phyloP scores from a whole-genome alignment of 2,797 vertebrate species.

The Tarsius wallacei region DNA sequence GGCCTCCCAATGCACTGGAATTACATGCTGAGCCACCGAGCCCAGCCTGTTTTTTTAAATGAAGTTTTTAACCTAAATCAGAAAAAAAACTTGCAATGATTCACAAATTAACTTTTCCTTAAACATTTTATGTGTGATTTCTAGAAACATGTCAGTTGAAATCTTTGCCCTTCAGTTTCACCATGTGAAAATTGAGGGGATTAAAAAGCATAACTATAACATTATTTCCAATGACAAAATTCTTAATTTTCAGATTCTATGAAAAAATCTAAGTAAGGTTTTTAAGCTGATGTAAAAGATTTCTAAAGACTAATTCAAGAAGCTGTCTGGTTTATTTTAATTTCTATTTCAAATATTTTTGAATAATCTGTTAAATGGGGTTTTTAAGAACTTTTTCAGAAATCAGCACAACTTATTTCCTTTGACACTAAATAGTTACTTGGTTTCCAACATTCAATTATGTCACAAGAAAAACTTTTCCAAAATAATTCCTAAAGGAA shows the following conservation, averaged over 20 bases:
- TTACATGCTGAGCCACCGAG: too few species aligned
- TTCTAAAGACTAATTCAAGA: slow-evolving; percentile 62
- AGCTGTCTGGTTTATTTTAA: slow-evolving; percentile 66
- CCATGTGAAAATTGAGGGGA: slow-evolving; percentile 38
- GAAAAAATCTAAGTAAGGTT: slow-evolving; percentile 4
- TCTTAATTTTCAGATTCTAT: slow-evolving; percentile 45
- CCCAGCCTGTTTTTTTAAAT: background rate
- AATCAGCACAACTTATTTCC: slow-evolving; percentile 58
- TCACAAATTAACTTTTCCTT: slow-evolving; percentile 59
- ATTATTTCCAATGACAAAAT: slow-evolving; percentile 61
- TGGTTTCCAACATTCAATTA: slow-evolving; percentile 70
- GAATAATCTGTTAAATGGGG: slow-evolving; percentile 55
- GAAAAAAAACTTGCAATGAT: slow-evolving; percentile 48
- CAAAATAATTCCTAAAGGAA: slow-evolving; percentile 1
- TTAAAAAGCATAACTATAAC: slow-evolving; percentile 56
- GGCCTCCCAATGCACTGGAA: too few species aligned
- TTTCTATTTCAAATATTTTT: slow-evolving; percentile 69
- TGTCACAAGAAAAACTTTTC: slow-evolving; percentile 62
- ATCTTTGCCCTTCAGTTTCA: slow-evolving; percentile 9
- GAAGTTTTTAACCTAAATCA: slow-evolving; percentile 40
- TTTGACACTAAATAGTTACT: slow-evolving; percentile 51
- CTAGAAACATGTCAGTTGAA: slow-evolving; percentile 32
- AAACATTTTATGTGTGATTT: slow-evolving; percentile 56
- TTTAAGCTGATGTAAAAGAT: slow-evolving; percentile 55
- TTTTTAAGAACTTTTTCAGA: slow-evolving; percentile 66